A percentile compares a stretch with the other conserved stretches of the same genome.
phyloP scores from a whole-genome alignment of 2,113 vertebrate species.

The Sorex fumeus region DNA sequence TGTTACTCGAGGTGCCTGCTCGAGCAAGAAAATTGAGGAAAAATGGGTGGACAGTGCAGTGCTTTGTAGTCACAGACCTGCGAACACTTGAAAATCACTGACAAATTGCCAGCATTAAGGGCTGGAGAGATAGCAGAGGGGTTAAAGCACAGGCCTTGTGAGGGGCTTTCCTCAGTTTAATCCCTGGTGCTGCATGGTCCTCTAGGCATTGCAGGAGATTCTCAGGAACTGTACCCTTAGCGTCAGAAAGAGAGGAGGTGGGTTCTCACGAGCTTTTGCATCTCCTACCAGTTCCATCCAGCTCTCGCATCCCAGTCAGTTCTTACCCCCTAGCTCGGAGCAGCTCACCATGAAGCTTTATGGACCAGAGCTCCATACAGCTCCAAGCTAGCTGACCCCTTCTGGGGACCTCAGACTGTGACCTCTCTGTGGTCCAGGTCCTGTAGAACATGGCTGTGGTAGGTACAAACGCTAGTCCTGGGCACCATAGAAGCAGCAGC shows the following conservation, averaged over 20 bases:
- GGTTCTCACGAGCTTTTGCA: background rate
- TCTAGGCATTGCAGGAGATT: background rate
- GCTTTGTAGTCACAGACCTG: background rate
- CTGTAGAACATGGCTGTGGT: background rate
- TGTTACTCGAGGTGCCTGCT: no score
- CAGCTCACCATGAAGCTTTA: background rate
- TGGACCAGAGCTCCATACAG: background rate
- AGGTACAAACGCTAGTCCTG: background rate
- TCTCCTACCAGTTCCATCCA: no score
- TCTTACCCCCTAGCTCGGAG: background rate
- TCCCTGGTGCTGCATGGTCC: no score
- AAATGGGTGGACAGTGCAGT: no score
- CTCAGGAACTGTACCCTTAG: background rate
- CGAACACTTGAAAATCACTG: background rate
- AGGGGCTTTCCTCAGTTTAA: no score
- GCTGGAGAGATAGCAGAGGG: no score
- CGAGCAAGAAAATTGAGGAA: no score
- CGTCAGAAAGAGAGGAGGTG: background rate
- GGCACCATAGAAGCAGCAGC: fast-evolving
- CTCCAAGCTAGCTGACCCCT: background rate
- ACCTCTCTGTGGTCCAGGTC: background rate
- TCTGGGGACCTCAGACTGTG: background rate
- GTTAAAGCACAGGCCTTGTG: no score
- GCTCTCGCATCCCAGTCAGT: background rate
- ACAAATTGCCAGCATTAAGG: background rate